A percentile compares a stretch with the other conserved stretches of the same genome.
These are phyloP conservation scores for Chaetodon auriga DNA, from an alignment of 2,113 vertebrate species.

Conservation along the genomic window DNA sequence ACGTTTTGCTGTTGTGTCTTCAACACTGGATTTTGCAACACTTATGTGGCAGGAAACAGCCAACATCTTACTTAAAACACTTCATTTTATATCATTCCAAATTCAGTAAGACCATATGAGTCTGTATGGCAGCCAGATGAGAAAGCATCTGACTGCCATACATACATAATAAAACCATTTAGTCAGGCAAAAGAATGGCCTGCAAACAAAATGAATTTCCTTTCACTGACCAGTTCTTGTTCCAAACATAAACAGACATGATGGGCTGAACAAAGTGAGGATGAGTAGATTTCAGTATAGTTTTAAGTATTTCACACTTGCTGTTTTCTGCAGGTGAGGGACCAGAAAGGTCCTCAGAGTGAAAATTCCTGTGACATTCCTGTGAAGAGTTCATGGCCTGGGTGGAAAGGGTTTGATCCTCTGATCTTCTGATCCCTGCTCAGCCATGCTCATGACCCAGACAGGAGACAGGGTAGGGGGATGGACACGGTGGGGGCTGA, in stretches of 20 bases:
- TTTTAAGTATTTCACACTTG: neutral
- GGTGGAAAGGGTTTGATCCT: slow-evolving; percentile 29
- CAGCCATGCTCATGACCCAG: slow-evolving; percentile 42
- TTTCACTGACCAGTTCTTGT: neutral
- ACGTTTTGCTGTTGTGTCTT: neutral
- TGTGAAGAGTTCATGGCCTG: slow-evolving; percentile 47
- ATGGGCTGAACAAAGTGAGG: neutral
- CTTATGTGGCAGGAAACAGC: neutral
- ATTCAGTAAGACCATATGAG: neutral
- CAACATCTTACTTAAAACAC: neutral
- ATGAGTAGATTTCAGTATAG: neutral
- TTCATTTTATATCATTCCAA: neutral
- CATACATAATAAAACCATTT: slow-evolving; percentile 8
- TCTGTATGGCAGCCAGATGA: slow-evolving; percentile 23
- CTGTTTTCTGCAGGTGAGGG: slow-evolving; percentile 14
- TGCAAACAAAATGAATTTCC: neutral
- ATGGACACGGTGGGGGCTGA: neutral
- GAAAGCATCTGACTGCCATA: slow-evolving; percentile 39
- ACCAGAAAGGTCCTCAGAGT: neutral
- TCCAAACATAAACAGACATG: neutral
- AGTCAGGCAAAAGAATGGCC: neutral
- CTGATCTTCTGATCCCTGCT: slow-evolving; percentile 55
- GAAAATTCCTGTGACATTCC: slow-evolving; percentile 54
- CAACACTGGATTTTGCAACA: too few species aligned
- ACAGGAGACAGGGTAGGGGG: neutral